These are phyloP conservation scores for Rhingia campestris DNA, from an alignment of 2,888 invertebrate species.

Conservation along the genomic window DNA sequence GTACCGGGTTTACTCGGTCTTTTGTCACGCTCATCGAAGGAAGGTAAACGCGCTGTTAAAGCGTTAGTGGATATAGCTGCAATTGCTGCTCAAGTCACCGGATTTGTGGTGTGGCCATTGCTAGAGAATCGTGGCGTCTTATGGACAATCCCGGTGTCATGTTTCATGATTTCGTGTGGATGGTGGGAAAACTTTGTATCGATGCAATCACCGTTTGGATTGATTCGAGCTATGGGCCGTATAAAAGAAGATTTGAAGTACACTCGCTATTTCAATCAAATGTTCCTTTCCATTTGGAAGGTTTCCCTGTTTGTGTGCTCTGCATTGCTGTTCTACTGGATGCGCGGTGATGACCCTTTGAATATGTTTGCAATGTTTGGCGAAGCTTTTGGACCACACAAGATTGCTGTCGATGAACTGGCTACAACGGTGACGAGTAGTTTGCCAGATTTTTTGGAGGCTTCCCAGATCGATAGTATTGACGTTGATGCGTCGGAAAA, in stretches of 20 bases:
- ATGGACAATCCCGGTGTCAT: slow-evolving; percentile 93
- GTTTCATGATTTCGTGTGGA: slow-evolving; percentile 93
- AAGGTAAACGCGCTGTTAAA: slow-evolving; percentile 90
- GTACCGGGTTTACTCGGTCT: slow-evolving; percentile 90
- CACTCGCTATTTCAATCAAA: slow-evolving; percentile 94
- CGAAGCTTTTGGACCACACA: slow-evolving; percentile 89
- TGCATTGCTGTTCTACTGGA: slow-evolving; percentile 88
- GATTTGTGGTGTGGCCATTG: slow-evolving; percentile 96
- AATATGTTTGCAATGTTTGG: slow-evolving; percentile 90
- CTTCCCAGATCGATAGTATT: slow-evolving; percentile 89
- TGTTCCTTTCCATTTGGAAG: slow-evolving; percentile 96
- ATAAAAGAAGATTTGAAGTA: slow-evolving; percentile 90
- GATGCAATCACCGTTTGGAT: slow-evolving; percentile 89
- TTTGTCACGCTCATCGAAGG: slow-evolving; percentile 91
- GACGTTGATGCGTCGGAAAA: slow-evolving; percentile 88
- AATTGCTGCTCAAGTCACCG: slow-evolving; percentile 93
- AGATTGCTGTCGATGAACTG: slow-evolving; percentile 89
- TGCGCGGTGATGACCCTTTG: slow-evolving; percentile 89
- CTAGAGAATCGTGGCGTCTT: slow-evolving; percentile 89
- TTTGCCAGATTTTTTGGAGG: slow-evolving; percentile 89
- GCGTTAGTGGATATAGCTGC: slow-evolving; percentile 93
- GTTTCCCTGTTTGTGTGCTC: slow-evolving; percentile 90
- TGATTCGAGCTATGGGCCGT: slow-evolving; percentile 88
- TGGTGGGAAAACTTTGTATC: slow-evolving; percentile 99
- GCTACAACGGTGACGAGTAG: slow-evolving; percentile 80